A percentile compares a stretch with the other conserved stretches of the same genome.
These are phyloP conservation scores for Chaetodon trifascialis DNA, from an alignment of 2,113 vertebrate species.

Conservation along the genomic window DNA sequence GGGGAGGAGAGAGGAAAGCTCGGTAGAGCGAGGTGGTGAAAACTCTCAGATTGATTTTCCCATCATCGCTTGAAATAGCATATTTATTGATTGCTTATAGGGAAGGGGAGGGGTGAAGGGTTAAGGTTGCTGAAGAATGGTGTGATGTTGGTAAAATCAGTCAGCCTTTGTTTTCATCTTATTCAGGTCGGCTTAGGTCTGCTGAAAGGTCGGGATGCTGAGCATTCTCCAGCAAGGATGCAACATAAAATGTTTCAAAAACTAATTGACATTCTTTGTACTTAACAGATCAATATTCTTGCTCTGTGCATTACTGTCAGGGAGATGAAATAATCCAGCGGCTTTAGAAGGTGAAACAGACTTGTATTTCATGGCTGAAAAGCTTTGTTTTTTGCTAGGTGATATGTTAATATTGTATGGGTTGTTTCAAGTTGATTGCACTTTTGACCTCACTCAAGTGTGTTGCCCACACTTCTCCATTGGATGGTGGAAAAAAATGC, in stretches of 20 bases:
- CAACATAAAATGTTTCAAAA: constrained; percentile 3
- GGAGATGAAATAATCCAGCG: background rate
- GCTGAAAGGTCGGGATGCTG: background rate
- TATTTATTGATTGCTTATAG: constrained; percentile 83
- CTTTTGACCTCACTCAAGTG: constrained; percentile 11
- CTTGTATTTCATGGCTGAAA: background rate
- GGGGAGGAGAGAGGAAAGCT: constrained; percentile 11
- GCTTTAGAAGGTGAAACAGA: background rate
- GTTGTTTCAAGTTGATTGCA: constrained; percentile 14
- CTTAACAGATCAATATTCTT: background rate
- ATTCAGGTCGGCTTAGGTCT: constrained; percentile 4
- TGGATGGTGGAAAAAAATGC: background rate
- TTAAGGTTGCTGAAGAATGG: constrained; percentile 36
- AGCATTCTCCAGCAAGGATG: background rate
- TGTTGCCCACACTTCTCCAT: background rate
- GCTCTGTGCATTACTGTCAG: background rate
- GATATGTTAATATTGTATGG: constrained; percentile 25
- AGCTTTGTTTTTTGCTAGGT: background rate
- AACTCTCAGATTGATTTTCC: constrained; percentile 80
- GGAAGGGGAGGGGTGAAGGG: constrained; percentile 52
- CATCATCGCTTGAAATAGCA: constrained; percentile 78
- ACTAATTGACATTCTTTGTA: background rate
- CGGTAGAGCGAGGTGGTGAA: background rate
- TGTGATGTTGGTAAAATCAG: constrained; percentile 27
- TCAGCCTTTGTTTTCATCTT: constrained; percentile 1